Evolutionary conservation across 1,140 invertebrate genomes (phyloP).

Genomic region (Marisa cornuarietis): DNA sequence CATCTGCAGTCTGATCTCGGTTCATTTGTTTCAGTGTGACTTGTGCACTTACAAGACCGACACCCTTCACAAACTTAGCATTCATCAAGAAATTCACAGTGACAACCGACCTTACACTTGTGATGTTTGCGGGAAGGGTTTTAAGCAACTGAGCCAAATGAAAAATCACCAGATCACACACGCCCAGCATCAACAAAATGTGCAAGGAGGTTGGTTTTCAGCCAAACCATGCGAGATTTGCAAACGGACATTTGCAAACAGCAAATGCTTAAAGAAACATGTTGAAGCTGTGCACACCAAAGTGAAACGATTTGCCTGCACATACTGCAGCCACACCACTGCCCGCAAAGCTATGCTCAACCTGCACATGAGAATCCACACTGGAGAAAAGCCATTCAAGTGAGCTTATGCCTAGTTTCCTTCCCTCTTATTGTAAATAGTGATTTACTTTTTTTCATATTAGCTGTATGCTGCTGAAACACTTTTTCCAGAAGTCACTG

Average conservation of each 20-base stretch:
- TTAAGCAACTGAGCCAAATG: slow-evolving; percentile 81
- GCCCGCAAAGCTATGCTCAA: slow-evolving; percentile 70
- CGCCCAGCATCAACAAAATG: slow-evolving; percentile 57
- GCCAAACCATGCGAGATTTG: slow-evolving; percentile 78
- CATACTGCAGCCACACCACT: slow-evolving; percentile 79
- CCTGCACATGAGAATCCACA: slow-evolving; percentile 79
- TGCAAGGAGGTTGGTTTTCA: slow-evolving; percentile 68
- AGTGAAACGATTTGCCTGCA: slow-evolving; percentile 79
- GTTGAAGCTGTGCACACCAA: slow-evolving; percentile 82
- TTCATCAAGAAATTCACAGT: slow-evolving; percentile 74
- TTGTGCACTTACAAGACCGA: slow-evolving; percentile 70
- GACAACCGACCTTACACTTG: slow-evolving; percentile 73
- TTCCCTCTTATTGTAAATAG: no score
- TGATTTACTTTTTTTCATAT: neutral
- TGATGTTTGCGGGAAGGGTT: slow-evolving; percentile 76
- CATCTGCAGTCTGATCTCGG: slow-evolving; percentile 64
- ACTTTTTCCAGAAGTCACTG: no score
- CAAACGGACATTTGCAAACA: slow-evolving; percentile 75
- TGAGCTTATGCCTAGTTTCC: slow-evolving; percentile 33
- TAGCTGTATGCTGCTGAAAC: no score
- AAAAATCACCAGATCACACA: slow-evolving; percentile 73
- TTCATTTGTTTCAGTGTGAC: slow-evolving; percentile 74
- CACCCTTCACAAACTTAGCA: slow-evolving; percentile 74
- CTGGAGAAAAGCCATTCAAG: slow-evolving; percentile 69
- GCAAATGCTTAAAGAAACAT: slow-evolving; percentile 79